Conservation (phyloP, 2,113 vertebrate species). For the Amazona guildingii region DNA sequence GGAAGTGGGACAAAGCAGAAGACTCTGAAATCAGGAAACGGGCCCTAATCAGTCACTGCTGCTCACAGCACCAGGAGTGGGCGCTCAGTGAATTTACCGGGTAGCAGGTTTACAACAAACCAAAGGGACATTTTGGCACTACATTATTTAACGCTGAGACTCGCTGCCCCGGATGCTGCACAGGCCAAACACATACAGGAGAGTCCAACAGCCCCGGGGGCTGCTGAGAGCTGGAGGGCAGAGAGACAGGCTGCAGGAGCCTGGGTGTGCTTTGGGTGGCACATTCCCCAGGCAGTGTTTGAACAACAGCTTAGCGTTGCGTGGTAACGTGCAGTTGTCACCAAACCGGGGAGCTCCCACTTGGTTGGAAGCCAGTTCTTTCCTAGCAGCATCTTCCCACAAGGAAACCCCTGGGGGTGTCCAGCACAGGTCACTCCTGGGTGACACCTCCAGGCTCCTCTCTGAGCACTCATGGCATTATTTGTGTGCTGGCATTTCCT, state of each 20-base stretch:
- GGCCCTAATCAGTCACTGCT: not conserved
- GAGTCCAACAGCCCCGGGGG: not conserved
- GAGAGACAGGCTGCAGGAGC: not conserved
- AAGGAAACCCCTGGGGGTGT: not conserved
- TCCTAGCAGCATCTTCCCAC: not conserved
- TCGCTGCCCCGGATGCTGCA: accelerated
- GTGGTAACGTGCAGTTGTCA: not conserved
- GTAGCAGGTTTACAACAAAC: not conserved
- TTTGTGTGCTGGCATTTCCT: not conserved
- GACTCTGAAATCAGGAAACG: not conserved
- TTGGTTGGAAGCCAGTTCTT: not conserved
- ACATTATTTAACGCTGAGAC: accelerated
- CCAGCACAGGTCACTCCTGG: not conserved
- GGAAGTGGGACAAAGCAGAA: not conserved
- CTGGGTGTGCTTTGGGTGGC: not conserved
- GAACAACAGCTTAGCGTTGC: not conserved
- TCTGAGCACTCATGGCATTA: not conserved
- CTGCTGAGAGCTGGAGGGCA: not conserved
- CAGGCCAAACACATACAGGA: accelerated
- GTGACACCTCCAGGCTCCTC: not conserved
- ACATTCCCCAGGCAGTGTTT: not conserved
- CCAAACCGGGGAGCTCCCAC: not conserved
- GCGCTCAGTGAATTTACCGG: not conserved
- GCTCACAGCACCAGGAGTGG: not conserved
- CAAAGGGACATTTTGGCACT: not conserved